These are phyloP conservation scores for Boloria euphrosyne DNA, from an alignment of 2,888 invertebrate genomes.

Conservation along the genomic window DNA sequence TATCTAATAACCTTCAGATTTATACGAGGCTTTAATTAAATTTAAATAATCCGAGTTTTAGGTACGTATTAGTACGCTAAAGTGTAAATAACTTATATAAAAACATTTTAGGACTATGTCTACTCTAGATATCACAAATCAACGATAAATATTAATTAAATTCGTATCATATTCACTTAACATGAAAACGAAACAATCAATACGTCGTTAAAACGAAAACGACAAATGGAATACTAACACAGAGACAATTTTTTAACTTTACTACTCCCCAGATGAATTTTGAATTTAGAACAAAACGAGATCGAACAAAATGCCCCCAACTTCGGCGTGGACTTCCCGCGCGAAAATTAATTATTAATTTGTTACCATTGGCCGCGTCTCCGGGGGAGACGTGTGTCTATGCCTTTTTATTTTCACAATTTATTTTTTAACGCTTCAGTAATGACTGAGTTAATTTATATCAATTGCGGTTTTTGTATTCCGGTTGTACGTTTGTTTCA, in stretches of 20 bases:
- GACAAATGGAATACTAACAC: conserved; percentile 43
- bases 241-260: conserved; percentile 69
- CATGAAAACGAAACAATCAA: conserved; percentile 6
- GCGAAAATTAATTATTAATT: conserved; percentile 80
- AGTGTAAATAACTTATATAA: too few relatives aligned
- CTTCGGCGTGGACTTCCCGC: conserved; percentile 56
- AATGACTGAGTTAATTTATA: conserved; percentile 65
- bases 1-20: too few relatives aligned
- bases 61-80: too few relatives aligned
- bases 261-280: conserved; percentile 65
- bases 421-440: conserved; percentile 59
- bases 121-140: background rate
- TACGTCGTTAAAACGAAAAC: conserved; percentile 46
- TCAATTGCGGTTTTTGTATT: conserved; percentile 50
- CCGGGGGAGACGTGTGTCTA: conserved; percentile 51
- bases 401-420: conserved; percentile 54
- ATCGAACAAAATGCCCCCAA: conserved; percentile 70
- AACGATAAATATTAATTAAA: background rate
- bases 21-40: too few relatives aligned
- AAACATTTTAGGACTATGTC: too few relatives aligned
- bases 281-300: conserved; percentile 73
- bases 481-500: background rate
- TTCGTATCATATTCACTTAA: background rate
- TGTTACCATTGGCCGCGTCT: conserved; percentile 67
- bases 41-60: too few relatives aligned